Evolutionary conservation across 2,888 invertebrate species (phyloP).

Genomic region (Junonia oenone): DNA sequence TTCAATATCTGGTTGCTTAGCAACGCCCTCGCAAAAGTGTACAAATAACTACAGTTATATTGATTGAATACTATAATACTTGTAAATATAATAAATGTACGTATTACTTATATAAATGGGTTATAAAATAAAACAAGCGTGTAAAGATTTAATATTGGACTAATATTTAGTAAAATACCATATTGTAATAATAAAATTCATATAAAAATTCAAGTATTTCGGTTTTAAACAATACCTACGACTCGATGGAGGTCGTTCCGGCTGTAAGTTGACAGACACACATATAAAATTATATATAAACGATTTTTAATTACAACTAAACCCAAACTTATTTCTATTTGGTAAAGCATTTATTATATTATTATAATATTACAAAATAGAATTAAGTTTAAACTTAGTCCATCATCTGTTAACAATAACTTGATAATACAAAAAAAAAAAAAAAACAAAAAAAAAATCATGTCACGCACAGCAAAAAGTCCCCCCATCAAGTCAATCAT

Average conservation of each 20-base stretch:
- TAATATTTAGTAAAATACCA: constrained; percentile 79
- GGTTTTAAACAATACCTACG: constrained; percentile 70
- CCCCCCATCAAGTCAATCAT: constrained; percentile 43
- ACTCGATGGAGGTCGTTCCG: constrained; percentile 30
- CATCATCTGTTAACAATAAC: not conserved
- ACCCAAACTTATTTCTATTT: not conserved
- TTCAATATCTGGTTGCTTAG: no score
- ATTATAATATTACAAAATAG: not conserved
- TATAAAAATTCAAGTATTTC: constrained; percentile 77
- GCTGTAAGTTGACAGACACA: not conserved
- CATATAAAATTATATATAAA: no score
- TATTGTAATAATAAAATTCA: constrained; percentile 78
- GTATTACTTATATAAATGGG: constrained; percentile 25
- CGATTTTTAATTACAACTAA: not conserved
- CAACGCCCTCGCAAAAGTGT: no score
- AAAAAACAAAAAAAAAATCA: not conserved
- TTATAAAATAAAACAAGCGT: constrained; percentile 58
- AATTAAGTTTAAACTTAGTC: not conserved
- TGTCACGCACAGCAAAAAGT: not conserved
- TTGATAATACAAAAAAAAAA: constrained; percentile 9
- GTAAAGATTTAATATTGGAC: constrained; percentile 76
- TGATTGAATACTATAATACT: no score
- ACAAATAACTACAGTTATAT: not conserved
- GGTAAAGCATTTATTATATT: not conserved
- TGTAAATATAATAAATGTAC: not conserved